Percentiles rank a stretch among this genome's conserved stretches.
phyloP scores from a whole-genome alignment of 2,113 vertebrate species.

The Zapus hudsonius region DNA sequence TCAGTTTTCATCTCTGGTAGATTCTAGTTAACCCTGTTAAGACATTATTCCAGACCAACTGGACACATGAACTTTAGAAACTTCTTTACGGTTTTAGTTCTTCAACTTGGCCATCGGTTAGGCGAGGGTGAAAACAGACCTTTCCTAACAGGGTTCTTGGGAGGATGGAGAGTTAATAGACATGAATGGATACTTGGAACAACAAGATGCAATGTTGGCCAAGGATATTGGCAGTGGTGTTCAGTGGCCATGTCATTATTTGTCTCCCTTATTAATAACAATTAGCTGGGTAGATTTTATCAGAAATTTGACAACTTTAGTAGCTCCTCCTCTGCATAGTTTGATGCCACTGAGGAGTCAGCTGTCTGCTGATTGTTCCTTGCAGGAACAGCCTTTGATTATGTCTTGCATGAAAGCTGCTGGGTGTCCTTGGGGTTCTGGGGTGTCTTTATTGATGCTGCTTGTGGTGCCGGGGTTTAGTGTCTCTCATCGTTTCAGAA shows the following conservation, averaged over 20 bases:
- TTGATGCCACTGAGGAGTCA: too few species aligned
- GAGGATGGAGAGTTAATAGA: accelerated
- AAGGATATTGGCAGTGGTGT: accelerated
- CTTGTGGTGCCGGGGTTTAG: background rate
- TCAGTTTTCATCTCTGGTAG: background rate
- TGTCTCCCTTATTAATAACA: background rate
- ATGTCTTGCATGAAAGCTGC: background rate
- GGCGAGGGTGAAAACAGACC: accelerated
- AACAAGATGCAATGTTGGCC: accelerated
- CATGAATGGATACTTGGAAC: background rate
- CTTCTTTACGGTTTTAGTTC: background rate
- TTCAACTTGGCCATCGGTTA: background rate
- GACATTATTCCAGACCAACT: background rate
- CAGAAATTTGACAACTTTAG: background rate
- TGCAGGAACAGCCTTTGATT: background rate
- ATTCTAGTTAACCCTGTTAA: background rate
- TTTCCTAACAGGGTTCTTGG: background rate
- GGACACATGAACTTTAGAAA: background rate
- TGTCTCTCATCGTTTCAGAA: background rate
- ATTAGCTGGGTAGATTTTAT: background rate
- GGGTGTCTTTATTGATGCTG: background rate
- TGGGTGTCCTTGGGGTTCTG: background rate
- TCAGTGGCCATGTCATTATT: background rate
- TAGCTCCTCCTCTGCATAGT: too few species aligned
- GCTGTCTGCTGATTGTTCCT: accelerated